Evolutionary conservation across 2,797 vertebrate genomes (phyloP), one percentile per base, ranked within the genome.

Genomic region (Eulemur albifrons): DNA sequence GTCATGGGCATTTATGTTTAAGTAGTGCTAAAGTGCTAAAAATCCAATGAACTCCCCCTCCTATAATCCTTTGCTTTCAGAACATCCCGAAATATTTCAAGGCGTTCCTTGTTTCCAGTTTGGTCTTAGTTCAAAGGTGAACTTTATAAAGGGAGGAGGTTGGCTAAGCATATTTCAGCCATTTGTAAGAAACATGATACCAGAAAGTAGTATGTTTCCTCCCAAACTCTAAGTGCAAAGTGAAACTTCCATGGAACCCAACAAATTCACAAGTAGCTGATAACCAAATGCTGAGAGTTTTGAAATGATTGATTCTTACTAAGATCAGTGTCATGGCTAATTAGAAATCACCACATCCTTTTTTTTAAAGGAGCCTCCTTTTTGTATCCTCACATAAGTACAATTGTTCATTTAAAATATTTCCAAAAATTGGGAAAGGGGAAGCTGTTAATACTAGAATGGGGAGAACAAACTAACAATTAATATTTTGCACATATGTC

Each of bases 61-160:
- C 86, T 52, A 10, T 59, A 95, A 94, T 67, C 43, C 76, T 27
- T 57, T 88, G 45, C 61, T 94, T 88, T 88, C 63, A 95, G 90
- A 93, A 93, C 65, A 95, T 77, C 91, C 61, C 23, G 0, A 79
- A 59, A 70, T 76, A 87, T 85, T 96, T 84, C 84, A 84, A 94
- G 84, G 67, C 20, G 1, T 84, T 81, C 65, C 75, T 96, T 92
- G 65, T 87, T 94, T 89, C 35, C 40, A 75, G 69, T 87, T 80
- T 90, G 48, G 86, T 95, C 80, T 93, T 54, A 89, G 90, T 85
- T 97, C 94, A 90, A 90, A 96, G 77, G 92, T 96, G 92, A 95
- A 90, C 77, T 70, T 77, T 69, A 52, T 20, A 40, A 40, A 73
- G 69, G 72, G 80, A 94, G 75, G 87, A 95, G 86, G 72, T 18